Base-by-base conservation (phyloP, 2,797 vertebrate genomes). In the Clarias pachynema region DNA sequence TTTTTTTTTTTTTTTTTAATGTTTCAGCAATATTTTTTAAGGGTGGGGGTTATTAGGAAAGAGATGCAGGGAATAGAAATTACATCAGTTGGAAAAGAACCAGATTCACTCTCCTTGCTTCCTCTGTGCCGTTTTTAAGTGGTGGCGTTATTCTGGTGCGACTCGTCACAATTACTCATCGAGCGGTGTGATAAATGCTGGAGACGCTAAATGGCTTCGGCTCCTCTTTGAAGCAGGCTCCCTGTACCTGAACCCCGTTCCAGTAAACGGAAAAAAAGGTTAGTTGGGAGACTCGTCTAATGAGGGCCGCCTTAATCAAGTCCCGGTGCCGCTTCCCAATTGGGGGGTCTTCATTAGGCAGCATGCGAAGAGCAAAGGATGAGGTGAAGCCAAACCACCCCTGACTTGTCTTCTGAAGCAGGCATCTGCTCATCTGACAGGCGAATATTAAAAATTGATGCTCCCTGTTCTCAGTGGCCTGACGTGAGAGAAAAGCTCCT, bases 401-500 rank as follows among this genome's bases (percentile, higher is more conserved):
- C 88, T 88, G 91, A 89, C 88, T 92, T 86, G 88, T 87, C 88
- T 86, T 91, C 73, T 74, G 34, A 87, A 91, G 85, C 85, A 87
- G 86, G 88, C 79, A 90, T 91, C 88, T 88, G 86, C 88, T 90
- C 85, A 68, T 56, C 90, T 88, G 87, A 85, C 82, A 90, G 89
- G 83, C 90, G 80, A 89, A 87, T 86, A 88, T 92, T 86, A 91
- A 91, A 92, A 92, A 91, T 85, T 87, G 87, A 92, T 88, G 86
- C 18, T 81, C 81, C 74, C 3, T 29, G 24, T 78, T 83, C 63
- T 87, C 82, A 0, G 0, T 34, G 75, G 75, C 77, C 69, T 80
- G 22, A 31, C 8, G 68, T 59, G 85, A 29, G 34, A 74, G 65
- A 18, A 78, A 57, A 72, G 78, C 85, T 77, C 70, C 79, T 34